Base-by-base conservation (phyloP, 2,888 invertebrate species). In the Tetragnatha montana region DNA sequence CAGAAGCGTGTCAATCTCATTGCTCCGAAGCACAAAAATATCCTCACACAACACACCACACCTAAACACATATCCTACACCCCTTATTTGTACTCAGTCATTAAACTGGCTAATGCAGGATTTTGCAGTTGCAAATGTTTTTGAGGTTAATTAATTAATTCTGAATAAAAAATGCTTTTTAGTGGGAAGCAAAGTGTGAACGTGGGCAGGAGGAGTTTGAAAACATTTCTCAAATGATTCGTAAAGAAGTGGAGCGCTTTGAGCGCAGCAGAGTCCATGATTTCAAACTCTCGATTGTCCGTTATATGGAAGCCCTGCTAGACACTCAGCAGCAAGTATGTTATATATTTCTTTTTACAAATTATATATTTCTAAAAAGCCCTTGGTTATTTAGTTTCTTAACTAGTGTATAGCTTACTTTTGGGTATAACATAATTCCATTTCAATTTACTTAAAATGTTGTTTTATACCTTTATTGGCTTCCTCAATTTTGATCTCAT, bases 151-250 rank as follows among this genome's bases (percentile, higher is more conserved):
- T 35, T 2, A 35, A 35, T 35, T 35, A 35, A 35, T 2, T 35
- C 35, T 35, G 35, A 35, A 35, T 2, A 35, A 35, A 35, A 35
- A 35, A 2, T 35, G 4, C 35, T 35, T 35, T 35, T 35, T 93
- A 98, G 96, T 98, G 98, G 98, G 98, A 98, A 93, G 95, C 96
- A 0, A 98, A 98, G 94, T 98, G 99, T n/a, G 98, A 98, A 93
- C 96, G 98, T 91, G 97, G 98, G 0, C 98, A 99, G 93, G 97
- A 97, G 92, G 98, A 98, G 93, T 99, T 99, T 94, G 98, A 99
- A 93, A 96, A 96, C 93, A 98, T 98, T 93, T 99, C 97, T 1
- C 96, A 96, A 92, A 97, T 97, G 94, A 98, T 99, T 92, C 97
- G 98, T 93, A 97, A 97, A 92, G 99, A 99, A 94, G 95, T 99